phyloP scores from a whole-genome alignment of 2,888 invertebrate genomes.

The Trichopria drosophilae region DNA sequence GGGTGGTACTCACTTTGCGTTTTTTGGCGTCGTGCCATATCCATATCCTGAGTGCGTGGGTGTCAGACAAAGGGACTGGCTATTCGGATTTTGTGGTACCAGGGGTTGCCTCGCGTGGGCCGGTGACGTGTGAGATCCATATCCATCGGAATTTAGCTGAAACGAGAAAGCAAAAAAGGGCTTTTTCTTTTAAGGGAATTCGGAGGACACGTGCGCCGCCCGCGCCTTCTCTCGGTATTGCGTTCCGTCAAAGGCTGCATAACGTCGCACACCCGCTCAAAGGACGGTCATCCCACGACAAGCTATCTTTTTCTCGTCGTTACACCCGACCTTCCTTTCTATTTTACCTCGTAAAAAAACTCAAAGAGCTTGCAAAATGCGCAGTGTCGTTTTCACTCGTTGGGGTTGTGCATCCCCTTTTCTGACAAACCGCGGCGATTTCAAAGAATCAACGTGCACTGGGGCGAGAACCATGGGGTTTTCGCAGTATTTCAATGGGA shows the following conservation, averaged over 20 bases:
- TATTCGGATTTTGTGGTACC: slow-evolving; percentile 70
- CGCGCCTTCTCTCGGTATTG: slow-evolving; percentile 3
- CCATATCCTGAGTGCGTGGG: slow-evolving; percentile 60
- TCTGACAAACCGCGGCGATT: no score
- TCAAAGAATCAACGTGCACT: no score
- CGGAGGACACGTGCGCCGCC: no score
- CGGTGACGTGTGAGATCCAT: slow-evolving; percentile 83
- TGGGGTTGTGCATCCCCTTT: no score
- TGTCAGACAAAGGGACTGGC: slow-evolving; percentile 54
- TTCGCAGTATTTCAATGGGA: no score
- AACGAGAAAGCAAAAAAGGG: slow-evolving; percentile 38
- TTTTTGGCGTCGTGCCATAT: slow-evolving; percentile 70
- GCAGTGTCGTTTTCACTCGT: no score
- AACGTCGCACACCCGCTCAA: slow-evolving; percentile 27
- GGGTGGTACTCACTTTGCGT: slow-evolving; percentile 79
- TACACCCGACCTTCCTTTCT: no score
- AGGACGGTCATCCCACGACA: slow-evolving; percentile 9
- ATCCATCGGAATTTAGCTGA: slow-evolving; percentile 85
- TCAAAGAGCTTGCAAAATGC: no score
- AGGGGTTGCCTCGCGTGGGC: slow-evolving; percentile 73
- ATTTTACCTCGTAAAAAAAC: no score
- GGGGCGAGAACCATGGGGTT: no score
- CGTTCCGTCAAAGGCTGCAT: slow-evolving; percentile 22
- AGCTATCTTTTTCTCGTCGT: background rate
- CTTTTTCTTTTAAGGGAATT: no score